Evolutionary conservation across 2,113 vertebrate species (phyloP).

Genomic region (Turnix velox): DNA sequence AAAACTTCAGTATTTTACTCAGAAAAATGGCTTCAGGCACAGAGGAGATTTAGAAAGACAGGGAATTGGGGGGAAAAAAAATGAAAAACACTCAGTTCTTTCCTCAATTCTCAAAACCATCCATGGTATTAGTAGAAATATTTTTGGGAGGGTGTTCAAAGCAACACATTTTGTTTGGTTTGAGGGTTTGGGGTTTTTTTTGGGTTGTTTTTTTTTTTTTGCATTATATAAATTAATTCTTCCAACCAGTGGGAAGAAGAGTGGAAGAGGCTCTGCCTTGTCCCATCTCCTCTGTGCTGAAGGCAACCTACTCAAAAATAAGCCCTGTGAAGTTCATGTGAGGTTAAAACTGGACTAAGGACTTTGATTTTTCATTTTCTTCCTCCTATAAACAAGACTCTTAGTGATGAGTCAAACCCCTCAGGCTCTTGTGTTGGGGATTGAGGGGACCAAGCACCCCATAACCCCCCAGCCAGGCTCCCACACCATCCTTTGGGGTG

Average conservation of each 20-base stretch:
- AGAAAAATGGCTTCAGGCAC: conserved; percentile 8
- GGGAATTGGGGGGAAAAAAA: neutral
- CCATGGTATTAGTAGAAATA: neutral
- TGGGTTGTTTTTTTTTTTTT: no score
- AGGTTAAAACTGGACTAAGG: neutral
- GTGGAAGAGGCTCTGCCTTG: fast-evolving
- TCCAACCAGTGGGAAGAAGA: neutral
- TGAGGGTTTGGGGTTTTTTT: no score
- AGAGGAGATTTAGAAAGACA: neutral
- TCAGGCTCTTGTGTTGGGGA: neutral
- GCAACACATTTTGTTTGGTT: neutral
- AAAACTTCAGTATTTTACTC: neutral
- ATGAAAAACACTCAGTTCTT: neutral
- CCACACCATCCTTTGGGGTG: neutral
- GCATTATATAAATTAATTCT: neutral
- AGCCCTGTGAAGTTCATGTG: neutral
- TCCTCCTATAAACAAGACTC: neutral
- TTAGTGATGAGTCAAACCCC: neutral
- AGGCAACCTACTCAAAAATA: neutral
- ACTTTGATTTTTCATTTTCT: neutral
- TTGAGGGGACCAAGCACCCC: neutral
- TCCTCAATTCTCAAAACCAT: neutral
- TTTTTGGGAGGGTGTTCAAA: neutral
- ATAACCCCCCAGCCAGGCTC: neutral
- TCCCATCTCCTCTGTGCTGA: conserved; percentile 29